A percentile compares a stretch with the other conserved stretches of the same genome.
Conservation (phyloP, 2,797 vertebrate species). For the Spatula versicolor region DNA sequence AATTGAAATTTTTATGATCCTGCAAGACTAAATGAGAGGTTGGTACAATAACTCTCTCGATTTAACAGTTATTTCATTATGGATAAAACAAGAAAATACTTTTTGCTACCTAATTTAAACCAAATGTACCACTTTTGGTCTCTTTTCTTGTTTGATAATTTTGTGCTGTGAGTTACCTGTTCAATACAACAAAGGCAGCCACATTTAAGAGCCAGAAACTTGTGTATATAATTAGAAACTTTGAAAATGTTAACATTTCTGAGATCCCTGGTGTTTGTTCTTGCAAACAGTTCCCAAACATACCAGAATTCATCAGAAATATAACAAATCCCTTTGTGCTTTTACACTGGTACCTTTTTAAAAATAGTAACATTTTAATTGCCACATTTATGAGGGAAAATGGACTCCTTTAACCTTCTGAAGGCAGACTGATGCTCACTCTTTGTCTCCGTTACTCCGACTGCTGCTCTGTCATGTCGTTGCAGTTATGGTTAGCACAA, state of each 20-base stretch:
- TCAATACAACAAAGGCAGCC: neutral
- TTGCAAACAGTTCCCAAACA: conserved; percentile 6
- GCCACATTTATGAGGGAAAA: neutral
- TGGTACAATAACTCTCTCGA: neutral
- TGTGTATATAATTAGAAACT: neutral
- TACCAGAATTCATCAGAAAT: neutral
- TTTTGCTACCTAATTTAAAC: neutral
- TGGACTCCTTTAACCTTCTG: neutral
- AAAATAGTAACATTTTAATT: conserved; percentile 34
- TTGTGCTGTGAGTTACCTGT: neutral
- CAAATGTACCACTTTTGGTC: neutral
- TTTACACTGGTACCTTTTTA: conserved; percentile 29
- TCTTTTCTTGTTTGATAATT: neutral
- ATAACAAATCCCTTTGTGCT: neutral
- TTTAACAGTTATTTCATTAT: neutral
- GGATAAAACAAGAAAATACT: neutral
- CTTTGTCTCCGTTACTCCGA: neutral
- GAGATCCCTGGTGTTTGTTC: neutral
- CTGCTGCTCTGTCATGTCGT: neutral
- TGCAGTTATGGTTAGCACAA: neutral
- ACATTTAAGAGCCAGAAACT: neutral
- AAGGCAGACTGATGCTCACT: neutral
- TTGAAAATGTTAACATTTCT: conserved; percentile 26
- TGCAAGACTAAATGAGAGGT: neutral
- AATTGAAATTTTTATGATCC: conserved; percentile 11